phyloP scores from a whole-genome alignment of 2,113 vertebrate species.

The Caloenas nicobarica region DNA sequence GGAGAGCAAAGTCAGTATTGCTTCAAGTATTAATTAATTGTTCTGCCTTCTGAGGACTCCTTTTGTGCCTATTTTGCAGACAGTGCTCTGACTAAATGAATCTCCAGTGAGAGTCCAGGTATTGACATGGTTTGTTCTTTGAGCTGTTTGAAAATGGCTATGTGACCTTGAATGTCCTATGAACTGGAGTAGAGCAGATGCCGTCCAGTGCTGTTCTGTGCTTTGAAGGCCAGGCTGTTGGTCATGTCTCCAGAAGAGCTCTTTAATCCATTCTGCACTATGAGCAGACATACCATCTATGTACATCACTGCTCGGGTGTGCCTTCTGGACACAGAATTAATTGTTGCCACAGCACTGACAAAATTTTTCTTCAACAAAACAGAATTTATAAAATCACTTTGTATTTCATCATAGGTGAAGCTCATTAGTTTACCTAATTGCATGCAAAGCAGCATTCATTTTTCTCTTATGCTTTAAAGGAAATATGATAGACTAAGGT shows the following conservation, averaged over 20 bases:
- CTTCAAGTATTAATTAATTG: no score
- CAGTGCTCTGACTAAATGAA: background rate
- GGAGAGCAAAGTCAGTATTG: background rate
- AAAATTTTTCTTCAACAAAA: background rate
- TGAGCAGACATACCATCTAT: no score
- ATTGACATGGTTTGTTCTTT: background rate
- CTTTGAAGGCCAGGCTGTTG: background rate
- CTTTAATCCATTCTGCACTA: background rate
- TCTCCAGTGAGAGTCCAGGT: background rate
- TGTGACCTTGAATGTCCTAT: background rate
- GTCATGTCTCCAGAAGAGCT: background rate
- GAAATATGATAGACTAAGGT: background rate
- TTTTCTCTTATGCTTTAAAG: background rate
- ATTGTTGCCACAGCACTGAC: background rate
- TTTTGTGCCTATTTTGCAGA: background rate
- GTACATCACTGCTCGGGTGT: fast-evolving
- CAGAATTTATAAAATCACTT: background rate
- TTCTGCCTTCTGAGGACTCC: background rate
- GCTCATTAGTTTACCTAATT: background rate
- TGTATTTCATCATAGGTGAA: background rate
- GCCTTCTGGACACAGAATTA: background rate
- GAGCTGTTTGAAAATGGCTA: background rate
- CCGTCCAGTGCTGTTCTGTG: fast-evolving
- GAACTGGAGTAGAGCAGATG: background rate
- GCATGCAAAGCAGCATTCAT: background rate